These are phyloP conservation scores for Baronia brevicornis DNA, from an alignment of 2,888 invertebrate species.

Conservation along the genomic window DNA sequence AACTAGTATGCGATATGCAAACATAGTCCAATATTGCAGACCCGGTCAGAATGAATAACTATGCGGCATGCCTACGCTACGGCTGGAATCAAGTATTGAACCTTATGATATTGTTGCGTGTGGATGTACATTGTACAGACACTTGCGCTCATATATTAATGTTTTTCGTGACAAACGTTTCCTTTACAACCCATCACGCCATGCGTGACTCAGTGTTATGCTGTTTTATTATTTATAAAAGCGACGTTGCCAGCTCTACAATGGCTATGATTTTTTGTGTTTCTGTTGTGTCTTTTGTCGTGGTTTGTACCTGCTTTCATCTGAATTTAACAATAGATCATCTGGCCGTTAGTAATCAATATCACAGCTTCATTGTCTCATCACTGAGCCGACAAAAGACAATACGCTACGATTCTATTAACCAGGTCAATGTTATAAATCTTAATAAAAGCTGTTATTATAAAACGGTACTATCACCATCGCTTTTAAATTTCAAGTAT, in stretches of 20 bases:
- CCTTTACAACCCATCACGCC: slow-evolving; percentile 45
- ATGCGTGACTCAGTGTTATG: slow-evolving; percentile 51
- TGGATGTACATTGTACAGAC: slow-evolving; percentile 21
- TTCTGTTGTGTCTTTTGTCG: slow-evolving; percentile 22
- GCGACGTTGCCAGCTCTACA: slow-evolving; percentile 39
- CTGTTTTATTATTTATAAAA: slow-evolving; percentile 43
- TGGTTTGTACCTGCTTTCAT: slow-evolving; percentile 23
- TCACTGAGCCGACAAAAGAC: background rate
- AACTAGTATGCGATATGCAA: slow-evolving; percentile 7
- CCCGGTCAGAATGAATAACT: slow-evolving; percentile 3
- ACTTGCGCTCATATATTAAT: slow-evolving; percentile 27
- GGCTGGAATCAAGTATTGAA: slow-evolving; percentile 18
- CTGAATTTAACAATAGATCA: slow-evolving; percentile 15
- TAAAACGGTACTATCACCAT: too few relatives aligned
- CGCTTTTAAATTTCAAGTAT: too few relatives aligned
- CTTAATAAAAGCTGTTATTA: too few relatives aligned
- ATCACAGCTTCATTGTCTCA: background rate
- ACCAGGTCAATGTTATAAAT: slow-evolving; percentile 1
- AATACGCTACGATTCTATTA: slow-evolving; percentile 2
- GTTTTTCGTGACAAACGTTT: slow-evolving; percentile 54
- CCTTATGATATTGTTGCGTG: slow-evolving; percentile 27
- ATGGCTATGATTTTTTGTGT: slow-evolving; percentile 24
- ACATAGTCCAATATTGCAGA: slow-evolving; percentile 4
- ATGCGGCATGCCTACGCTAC: too few relatives aligned
- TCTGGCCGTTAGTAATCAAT: slow-evolving; percentile 9